These are phyloP conservation scores for Apaloderma vittatum DNA, from an alignment of 2,113 vertebrate genomes.

Conservation along the genomic window DNA sequence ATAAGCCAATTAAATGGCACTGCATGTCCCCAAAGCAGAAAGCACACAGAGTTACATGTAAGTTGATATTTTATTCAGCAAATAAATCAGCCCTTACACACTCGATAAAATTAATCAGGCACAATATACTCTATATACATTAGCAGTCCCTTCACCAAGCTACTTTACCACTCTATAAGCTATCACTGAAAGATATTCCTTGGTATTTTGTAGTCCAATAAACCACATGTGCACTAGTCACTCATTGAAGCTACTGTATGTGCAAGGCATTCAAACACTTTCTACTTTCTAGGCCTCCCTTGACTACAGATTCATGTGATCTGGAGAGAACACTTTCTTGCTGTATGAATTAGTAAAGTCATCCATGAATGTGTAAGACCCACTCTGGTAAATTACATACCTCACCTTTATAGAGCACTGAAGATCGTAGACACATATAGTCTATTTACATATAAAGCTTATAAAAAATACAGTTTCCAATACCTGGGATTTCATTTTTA, in stretches of 20 bases:
- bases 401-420: background rate
- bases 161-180: background rate
- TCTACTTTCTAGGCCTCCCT: background rate
- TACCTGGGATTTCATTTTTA: background rate
- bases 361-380: background rate
- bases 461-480: background rate
- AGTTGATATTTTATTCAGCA: slow-evolving; percentile 21
- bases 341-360: background rate
- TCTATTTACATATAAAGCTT: background rate
- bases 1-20: slow-evolving; percentile 35
- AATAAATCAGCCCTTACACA: slow-evolving; percentile 16
- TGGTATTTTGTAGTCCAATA: background rate
- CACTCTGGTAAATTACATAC: background rate
- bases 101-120: background rate
- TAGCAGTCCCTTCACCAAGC: background rate
- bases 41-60: background rate
- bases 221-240: fast-evolving
- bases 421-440: background rate
- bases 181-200: background rate
- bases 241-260: background rate
- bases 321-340: background rate
- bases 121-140: background rate
- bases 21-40: slow-evolving; percentile 16
- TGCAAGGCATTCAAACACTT: background rate
- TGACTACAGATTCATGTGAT: background rate